Base-by-base conservation (phyloP, 2,113 vertebrate species). In the Thalassarche chlororhynchos region DNA sequence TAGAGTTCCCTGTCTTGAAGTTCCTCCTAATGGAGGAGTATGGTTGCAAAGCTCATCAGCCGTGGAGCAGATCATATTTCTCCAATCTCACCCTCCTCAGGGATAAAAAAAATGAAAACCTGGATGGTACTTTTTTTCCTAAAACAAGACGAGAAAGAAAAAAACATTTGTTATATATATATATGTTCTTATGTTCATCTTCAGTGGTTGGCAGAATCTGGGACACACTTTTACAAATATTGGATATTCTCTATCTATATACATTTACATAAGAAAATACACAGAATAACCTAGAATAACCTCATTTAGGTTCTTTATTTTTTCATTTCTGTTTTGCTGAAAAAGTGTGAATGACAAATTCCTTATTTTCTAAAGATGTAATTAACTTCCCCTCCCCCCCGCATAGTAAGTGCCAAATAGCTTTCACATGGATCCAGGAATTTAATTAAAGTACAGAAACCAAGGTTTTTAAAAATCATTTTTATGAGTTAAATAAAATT, bases 401-500 rank as follows among this genome's bases (percentile, higher is more conserved):
- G 1, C 26, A 38, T 14, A 69, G 19, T 83, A 65, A 61, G 25
- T 70, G 84, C 49, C 62, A 97, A 93, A 77, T 69, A 69, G 25
- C 51, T 90, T 86, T 70, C 55, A 66, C 55, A 70, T 21, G 54
- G 36, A 81, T 89, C 51, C 54, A 92, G 60, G n/a, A 81, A 70
- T 80, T 79, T 54, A 81, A 85, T 75, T 79, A 44, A 87, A 93
- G 21, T 49, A 90, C 34, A 87, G 84, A 93, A 81, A 55, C 26
- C 17, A 90, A 79, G 34, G 29, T 38, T 61, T 95, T 79, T n/a
- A 40, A 87, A 93, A 93, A 85, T 61, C 0, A 42, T 87, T 90
- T 83, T 76, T 85, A 87, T 85, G 61, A 85, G 47, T 76, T 87
- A 90, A 90, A 90, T 82, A 91, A 85, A 85, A 93, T 89, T 49